These are phyloP conservation scores for Serrognathus titanus DNA, from an alignment of 2,888 invertebrate species.

Conservation along the genomic window DNA sequence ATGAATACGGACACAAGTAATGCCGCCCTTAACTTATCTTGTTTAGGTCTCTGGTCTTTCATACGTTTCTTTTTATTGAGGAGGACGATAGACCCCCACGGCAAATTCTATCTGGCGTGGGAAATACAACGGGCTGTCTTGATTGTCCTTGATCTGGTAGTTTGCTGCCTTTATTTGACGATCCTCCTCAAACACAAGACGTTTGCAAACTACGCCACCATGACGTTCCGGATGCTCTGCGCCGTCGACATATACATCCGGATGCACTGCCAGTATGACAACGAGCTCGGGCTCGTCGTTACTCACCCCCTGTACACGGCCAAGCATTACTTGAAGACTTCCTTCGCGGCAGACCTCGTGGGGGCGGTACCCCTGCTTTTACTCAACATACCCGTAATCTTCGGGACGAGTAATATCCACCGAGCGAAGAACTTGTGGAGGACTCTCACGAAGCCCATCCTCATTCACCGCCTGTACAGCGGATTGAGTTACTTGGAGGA, in stretches of 20 bases:
- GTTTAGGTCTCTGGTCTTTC: constrained; percentile 18
- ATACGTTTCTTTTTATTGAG: constrained; percentile 15
- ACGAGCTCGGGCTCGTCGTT: constrained; percentile 27
- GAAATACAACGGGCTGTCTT: constrained; percentile 13
- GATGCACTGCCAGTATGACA: constrained; percentile 31
- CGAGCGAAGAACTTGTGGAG: neutral
- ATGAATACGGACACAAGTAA: too few relatives aligned
- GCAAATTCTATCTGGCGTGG: constrained; percentile 19
- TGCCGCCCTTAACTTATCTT: neutral
- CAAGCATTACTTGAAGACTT: constrained; percentile 24
- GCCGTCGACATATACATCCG: constrained; percentile 23
- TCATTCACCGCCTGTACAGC: constrained; percentile 7
- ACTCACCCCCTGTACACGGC: constrained; percentile 27
- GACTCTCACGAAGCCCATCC: constrained; percentile 3
- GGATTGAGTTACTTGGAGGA: constrained; percentile 4
- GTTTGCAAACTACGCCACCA: neutral
- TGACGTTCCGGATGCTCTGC: neutral
- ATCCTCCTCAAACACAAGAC: neutral
- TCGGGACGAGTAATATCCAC: constrained; percentile 1
- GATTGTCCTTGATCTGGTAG: constrained; percentile 4
- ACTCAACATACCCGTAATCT: constrained; percentile 3
- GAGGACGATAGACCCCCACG: constrained; percentile 16
- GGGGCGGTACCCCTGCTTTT: constrained; percentile 4
- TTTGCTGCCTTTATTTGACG: neutral
- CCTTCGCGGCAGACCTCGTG: constrained; percentile 18